Evolutionary conservation across 1,140 invertebrate genomes (phyloP).

Genomic region (Diuraphis noxia): DNA sequence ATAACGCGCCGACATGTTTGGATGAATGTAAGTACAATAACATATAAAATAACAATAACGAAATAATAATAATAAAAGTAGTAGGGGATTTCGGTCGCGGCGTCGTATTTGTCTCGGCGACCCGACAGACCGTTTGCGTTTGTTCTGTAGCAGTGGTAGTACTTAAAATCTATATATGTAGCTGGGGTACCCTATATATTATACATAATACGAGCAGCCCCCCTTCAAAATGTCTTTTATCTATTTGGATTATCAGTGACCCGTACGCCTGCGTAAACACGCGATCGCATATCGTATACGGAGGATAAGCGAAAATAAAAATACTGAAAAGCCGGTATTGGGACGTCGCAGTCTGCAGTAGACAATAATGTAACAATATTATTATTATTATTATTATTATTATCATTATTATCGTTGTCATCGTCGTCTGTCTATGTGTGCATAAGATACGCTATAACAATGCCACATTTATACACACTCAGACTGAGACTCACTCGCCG

Average conservation of each 20-base stretch:
- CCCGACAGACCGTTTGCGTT: neutral
- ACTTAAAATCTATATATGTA: no score
- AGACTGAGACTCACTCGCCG: neutral
- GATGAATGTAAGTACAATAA: no score
- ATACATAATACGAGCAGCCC: neutral
- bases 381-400: slow-evolving; percentile 12
- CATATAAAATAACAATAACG: neutral
- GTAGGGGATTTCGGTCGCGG: neutral
- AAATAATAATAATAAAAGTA: neutral
- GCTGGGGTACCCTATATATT: neutral
- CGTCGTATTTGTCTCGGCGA: neutral
- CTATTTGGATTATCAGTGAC: slow-evolving; percentile 32
- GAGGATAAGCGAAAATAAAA: neutral
- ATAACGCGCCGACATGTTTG: neutral
- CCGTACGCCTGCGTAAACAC: neutral
- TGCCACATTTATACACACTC: neutral
- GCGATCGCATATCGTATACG: neutral
- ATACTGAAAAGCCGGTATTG: neutral
- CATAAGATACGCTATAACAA: slow-evolving; percentile 7
- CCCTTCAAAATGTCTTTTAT: slow-evolving; percentile 15
- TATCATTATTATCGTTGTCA: neutral
- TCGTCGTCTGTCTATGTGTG: neutral
- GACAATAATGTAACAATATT: slow-evolving; percentile 28
- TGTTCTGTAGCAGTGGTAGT: neutral
- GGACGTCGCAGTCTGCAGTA: neutral